These are phyloP conservation scores for Drosophila anomalipes DNA, from an alignment of 2,888 invertebrate species.

Conservation along the genomic window DNA sequence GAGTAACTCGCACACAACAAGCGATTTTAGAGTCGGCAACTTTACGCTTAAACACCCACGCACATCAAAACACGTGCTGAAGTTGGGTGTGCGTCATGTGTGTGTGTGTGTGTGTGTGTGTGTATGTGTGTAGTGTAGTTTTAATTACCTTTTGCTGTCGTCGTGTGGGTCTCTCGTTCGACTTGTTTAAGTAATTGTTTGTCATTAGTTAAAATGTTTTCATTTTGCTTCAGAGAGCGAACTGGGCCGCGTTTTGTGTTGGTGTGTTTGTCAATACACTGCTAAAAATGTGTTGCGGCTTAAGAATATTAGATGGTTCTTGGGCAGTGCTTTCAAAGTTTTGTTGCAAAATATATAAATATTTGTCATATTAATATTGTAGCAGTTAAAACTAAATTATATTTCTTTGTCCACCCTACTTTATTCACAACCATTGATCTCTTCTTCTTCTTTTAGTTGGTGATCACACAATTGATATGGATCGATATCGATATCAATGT, in stretches of 20 bases:
- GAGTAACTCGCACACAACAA: constrained; percentile 39
- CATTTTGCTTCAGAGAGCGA: constrained; percentile 65
- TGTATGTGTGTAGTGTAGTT: constrained; percentile 52
- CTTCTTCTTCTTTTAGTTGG: not conserved
- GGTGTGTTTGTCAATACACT: constrained; percentile 33
- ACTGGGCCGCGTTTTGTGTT: constrained; percentile 40
- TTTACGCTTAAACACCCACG: constrained; percentile 72
- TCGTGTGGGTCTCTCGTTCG: constrained; percentile 60
- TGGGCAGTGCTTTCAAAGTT: not conserved
- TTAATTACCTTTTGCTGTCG: constrained; percentile 73
- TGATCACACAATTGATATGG: too few species aligned
- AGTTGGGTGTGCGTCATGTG: constrained; percentile 7
- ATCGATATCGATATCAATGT: too few species aligned
- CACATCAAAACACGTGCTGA: not conserved
- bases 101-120: constrained; percentile 8
- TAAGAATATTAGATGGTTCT: not conserved
- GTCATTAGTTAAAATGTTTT: constrained; percentile 83
- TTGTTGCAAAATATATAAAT: not conserved
- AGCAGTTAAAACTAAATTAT: not conserved
- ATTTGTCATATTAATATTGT: not conserved
- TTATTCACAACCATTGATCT: too few species aligned
- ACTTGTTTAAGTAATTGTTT: constrained; percentile 81
- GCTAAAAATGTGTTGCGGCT: constrained; percentile 11
- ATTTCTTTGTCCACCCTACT: not conserved
- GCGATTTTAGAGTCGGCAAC: constrained; percentile 74